Evolutionary conservation across 1,140 invertebrate genomes (phyloP).

Genomic region (Carposina sasakii): DNA sequence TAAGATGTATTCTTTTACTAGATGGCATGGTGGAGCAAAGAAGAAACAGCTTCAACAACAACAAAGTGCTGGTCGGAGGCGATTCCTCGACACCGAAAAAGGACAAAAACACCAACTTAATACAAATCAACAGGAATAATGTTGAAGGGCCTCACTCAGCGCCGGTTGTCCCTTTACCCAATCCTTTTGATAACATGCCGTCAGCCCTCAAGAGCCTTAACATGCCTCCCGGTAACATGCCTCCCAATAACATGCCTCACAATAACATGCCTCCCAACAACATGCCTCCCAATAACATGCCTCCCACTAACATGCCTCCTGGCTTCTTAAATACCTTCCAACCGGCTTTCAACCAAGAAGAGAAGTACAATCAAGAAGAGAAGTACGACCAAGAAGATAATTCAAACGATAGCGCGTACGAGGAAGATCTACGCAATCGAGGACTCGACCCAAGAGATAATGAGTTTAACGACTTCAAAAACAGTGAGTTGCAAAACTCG

Average conservation of each 20-base stretch:
- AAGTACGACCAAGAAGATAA: constrained; percentile 19
- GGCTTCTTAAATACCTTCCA: constrained; percentile 19
- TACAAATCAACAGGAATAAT: constrained; percentile 34
- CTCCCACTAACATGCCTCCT: constrained; percentile 17
- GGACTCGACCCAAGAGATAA: constrained; percentile 23
- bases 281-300: constrained; percentile 38
- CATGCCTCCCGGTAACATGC: constrained; percentile 19
- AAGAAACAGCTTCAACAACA: constrained; percentile 56
- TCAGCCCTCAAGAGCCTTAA: constrained; percentile 38
- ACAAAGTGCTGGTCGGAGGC: constrained; percentile 61
- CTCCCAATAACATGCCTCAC: constrained; percentile 42
- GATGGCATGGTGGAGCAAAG: constrained; percentile 43
- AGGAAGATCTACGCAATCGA: constrained; percentile 37
- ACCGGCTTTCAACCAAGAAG: background rate
- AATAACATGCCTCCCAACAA: constrained; percentile 48
- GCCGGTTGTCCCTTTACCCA: constrained; percentile 31
- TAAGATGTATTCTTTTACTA: constrained; percentile 26
- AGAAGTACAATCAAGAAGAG: background rate
- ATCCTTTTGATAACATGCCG: constrained; percentile 58
- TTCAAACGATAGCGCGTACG: constrained; percentile 28
- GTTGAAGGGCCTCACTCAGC: constrained; percentile 24
- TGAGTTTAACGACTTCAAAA: constrained; percentile 31
- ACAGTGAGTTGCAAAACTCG: constrained; percentile 26
- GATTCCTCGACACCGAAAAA: constrained; percentile 37
- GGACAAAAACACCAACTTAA: constrained; percentile 37